Evolutionary conservation across 2,113 vertebrate species (phyloP).

Genomic region (Petromus typicus): DNA sequence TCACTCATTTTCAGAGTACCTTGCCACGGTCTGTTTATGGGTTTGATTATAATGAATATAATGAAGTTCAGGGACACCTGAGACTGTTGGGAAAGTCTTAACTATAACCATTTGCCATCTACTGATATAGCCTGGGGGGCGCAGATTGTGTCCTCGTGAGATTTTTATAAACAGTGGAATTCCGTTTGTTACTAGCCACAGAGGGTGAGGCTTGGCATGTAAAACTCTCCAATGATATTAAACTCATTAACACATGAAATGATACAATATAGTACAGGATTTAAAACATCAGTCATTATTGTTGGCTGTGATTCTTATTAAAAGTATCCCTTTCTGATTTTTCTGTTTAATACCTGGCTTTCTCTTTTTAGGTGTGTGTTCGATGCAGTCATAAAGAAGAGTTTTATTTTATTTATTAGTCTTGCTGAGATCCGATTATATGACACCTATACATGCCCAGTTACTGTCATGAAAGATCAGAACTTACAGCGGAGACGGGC

Average conservation of each 20-base stretch:
- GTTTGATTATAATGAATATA: no score
- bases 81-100: constrained; percentile 51
- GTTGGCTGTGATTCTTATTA: constrained; percentile 45
- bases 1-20: constrained; percentile 40
- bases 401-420: background rate
- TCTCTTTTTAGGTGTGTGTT: constrained; percentile 25
- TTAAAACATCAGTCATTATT: constrained; percentile 25
- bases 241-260: constrained; percentile 59
- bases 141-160: constrained; percentile 69
- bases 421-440: background rate
- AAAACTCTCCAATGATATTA: constrained; percentile 50
- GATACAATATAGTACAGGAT: constrained; percentile 29
- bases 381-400: background rate
- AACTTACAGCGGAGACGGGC: no score
- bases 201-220: constrained; percentile 68
- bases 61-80: constrained; percentile 61
- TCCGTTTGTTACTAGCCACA: constrained; percentile 69
- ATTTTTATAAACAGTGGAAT: constrained; percentile 67
- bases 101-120: background rate
- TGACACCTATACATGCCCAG: background rate
- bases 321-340: constrained; percentile 33
- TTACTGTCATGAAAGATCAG: background rate
- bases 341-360: constrained; percentile 18
- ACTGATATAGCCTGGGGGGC: constrained; percentile 60
- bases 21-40: background rate